A percentile compares a stretch with the other conserved stretches of the same genome.
These are phyloP conservation scores for Drosophila paramelanica DNA, from an alignment of 2,888 invertebrate genomes.

Conservation along the genomic window DNA sequence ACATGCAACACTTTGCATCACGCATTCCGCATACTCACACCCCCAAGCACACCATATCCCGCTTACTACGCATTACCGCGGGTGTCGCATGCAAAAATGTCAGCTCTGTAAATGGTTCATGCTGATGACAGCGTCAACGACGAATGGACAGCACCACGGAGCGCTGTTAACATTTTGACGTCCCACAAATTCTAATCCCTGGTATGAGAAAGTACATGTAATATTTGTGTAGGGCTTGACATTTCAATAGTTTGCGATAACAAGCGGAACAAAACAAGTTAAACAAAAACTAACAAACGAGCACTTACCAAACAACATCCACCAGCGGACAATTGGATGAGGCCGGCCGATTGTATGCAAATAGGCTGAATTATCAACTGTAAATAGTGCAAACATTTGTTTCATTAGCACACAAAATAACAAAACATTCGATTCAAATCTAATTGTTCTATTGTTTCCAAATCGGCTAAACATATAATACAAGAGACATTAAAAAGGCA, in stretches of 20 bases:
- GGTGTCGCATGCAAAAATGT: slow-evolving; percentile 67
- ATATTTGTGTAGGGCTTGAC: slow-evolving; percentile 29
- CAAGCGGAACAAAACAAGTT: slow-evolving; percentile 54
- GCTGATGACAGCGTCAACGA: slow-evolving; percentile 67
- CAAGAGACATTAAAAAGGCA: not conserved
- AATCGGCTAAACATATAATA: not conserved
- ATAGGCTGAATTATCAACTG: slow-evolving; percentile 51
- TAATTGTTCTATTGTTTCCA: not conserved
- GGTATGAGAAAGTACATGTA: slow-evolving; percentile 15
- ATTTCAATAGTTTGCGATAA: slow-evolving; percentile 47
- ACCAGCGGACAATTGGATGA: slow-evolving; percentile 26
- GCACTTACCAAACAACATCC: slow-evolving; percentile 62
- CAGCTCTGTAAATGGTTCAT: slow-evolving; percentile 54
- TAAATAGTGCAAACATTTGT: slow-evolving; percentile 49
- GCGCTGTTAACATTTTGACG: slow-evolving; percentile 23
- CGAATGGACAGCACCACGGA: slow-evolving; percentile 34
- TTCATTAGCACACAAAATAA: slow-evolving; percentile 51
- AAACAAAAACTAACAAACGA: slow-evolving; percentile 58
- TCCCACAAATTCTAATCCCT: slow-evolving; percentile 59
- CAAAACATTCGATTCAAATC: not conserved
- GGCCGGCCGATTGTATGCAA: slow-evolving; percentile 28
- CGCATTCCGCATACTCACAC: slow-evolving; percentile 49
- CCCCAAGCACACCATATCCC: not conserved
- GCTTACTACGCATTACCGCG: slow-evolving; percentile 47
- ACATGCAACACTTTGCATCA: slow-evolving; percentile 77